phyloP scores from a whole-genome alignment of 1,140 invertebrate species.

The Proctacanthus coquilletti region DNA sequence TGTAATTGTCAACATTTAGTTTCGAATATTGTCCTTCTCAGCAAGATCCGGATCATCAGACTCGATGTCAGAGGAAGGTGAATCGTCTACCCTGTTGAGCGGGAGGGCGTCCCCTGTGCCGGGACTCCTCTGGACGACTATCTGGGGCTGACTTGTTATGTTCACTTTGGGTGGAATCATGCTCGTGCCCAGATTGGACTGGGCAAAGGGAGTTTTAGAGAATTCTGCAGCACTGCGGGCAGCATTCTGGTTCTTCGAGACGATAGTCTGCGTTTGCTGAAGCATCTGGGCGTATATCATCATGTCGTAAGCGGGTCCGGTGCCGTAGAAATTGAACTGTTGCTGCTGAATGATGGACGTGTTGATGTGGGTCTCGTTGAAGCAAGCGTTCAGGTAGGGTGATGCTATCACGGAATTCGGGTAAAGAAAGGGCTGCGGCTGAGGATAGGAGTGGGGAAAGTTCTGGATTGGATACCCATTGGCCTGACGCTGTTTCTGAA shows the following conservation, averaged over 20 bases:
- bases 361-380: constrained; percentile 7
- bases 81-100: too few relatives aligned
- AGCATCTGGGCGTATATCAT: constrained; percentile 9
- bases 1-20: too few relatives aligned
- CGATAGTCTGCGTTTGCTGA: constrained; percentile 5
- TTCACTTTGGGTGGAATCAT: too few relatives aligned
- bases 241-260: background rate
- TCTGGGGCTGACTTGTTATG: too few relatives aligned
- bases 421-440: constrained; percentile 5
- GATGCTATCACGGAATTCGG: constrained; percentile 8
- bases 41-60: too few relatives aligned
- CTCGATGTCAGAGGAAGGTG: too few relatives aligned
- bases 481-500: background rate
- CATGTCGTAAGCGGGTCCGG: constrained; percentile 7
- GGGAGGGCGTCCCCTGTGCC: too few relatives aligned
- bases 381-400: constrained; percentile 8
- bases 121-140: too few relatives aligned
- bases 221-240: background rate
- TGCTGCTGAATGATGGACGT: constrained; percentile 5
- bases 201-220: too few relatives aligned
- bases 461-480: background rate
- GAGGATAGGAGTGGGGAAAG: constrained; percentile 4
- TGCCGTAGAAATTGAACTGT: background rate
- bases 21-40: too few relatives aligned
- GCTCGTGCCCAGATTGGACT: too few relatives aligned